phyloP scores from a whole-genome alignment of 92 coral and sea anemone species.

The Desmophyllum pertusum region DNA sequence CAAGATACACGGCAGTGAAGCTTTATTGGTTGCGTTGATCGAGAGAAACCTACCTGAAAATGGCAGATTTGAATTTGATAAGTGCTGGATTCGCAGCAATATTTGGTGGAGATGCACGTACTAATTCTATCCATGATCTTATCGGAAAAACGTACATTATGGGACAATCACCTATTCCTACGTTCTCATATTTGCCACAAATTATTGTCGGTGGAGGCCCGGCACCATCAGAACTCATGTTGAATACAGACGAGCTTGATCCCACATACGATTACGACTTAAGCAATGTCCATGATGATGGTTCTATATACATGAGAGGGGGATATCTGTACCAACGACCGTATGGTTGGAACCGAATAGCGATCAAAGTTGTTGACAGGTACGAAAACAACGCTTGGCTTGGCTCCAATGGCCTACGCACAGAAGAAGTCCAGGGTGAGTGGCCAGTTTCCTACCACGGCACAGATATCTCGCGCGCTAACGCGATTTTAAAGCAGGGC shows the following conservation, averaged over 20 bases:
- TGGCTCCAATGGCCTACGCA: slow-evolving; percentile 44
- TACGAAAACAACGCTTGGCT: slow-evolving; percentile 45
- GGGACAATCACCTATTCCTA: neutral
- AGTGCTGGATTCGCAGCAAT: neutral
- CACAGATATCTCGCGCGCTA: slow-evolving; percentile 31
- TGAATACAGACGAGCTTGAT: slow-evolving; percentile 23
- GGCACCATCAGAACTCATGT: no score
- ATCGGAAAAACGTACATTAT: neutral
- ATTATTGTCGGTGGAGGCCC: no score
- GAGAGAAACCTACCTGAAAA: neutral
- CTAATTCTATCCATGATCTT: neutral
- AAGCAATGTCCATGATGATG: slow-evolving; percentile 60
- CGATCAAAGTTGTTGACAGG: slow-evolving; percentile 51
- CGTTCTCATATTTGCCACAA: no score
- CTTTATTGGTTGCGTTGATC: neutral
- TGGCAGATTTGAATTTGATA: neutral
- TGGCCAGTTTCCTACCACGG: slow-evolving; percentile 88
- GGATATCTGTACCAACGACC: slow-evolving; percentile 70
- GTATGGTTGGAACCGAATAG: slow-evolving; percentile 76
- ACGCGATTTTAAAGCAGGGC: slow-evolving; percentile 45
- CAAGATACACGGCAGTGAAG: no score
- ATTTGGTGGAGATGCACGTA: neutral
- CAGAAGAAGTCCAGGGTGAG: slow-evolving; percentile 39
- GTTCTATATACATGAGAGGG: slow-evolving; percentile 60
- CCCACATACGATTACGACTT: slow-evolving; percentile 58